phyloP scores from a whole-genome alignment of 2,113 vertebrate genomes.

The Cyprinus carpio region DNA sequence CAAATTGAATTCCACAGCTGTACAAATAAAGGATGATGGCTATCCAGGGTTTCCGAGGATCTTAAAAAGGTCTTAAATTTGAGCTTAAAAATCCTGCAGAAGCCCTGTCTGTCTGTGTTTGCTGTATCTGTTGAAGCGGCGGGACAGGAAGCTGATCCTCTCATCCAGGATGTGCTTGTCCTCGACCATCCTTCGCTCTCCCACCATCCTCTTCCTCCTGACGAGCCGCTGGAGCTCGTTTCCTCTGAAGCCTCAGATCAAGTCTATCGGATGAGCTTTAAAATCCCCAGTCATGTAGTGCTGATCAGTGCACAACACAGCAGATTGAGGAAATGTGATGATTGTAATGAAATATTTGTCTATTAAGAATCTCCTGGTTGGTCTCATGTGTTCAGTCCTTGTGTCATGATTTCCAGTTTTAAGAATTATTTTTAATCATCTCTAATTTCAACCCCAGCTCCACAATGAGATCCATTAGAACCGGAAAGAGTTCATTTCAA shows the following conservation, averaged over 20 bases:
- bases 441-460: too few relatives aligned
- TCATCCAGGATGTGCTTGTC: conserved; percentile 87
- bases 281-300: too few relatives aligned
- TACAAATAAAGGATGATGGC: background rate
- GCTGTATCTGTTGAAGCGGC: conserved; percentile 84
- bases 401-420: too few relatives aligned
- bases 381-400: background rate
- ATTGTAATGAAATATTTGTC: background rate
- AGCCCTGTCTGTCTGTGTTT: too few relatives aligned
- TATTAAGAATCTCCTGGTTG: background rate
- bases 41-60: too few relatives aligned
- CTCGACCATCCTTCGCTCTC: conserved; percentile 86
- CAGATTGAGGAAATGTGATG: background rate
- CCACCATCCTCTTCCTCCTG: too few relatives aligned
- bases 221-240: too few relatives aligned
- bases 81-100: too few relatives aligned
- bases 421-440: too few relatives aligned
- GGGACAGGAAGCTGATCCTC: conserved; percentile 87
- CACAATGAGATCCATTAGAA: background rate
- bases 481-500: background rate
- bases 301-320: background rate
- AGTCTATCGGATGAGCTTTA: too few relatives aligned
- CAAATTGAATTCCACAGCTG: background rate
- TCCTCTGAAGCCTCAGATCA: too few relatives aligned
- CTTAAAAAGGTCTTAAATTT: too few relatives aligned